These are phyloP conservation scores for Athene cunicularia DNA, from an alignment of 2,113 vertebrate species.

Conservation along the genomic window DNA sequence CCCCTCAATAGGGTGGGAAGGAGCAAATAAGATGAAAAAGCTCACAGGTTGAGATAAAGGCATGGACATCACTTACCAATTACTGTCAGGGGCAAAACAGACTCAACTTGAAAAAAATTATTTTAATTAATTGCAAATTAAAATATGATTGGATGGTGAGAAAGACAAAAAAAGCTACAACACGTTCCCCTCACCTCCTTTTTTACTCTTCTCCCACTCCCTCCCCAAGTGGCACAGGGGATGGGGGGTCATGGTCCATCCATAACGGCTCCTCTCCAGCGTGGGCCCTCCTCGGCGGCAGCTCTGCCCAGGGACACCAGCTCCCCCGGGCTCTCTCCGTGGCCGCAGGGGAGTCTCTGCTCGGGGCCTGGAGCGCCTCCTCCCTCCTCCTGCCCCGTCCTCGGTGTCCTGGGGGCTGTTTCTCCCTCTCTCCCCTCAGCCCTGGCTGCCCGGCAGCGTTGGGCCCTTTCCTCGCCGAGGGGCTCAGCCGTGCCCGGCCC, in stretches of 20 bases:
- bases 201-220: neutral
- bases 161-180: neutral
- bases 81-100: neutral
- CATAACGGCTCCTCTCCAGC: neutral
- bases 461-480: neutral
- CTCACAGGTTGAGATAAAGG: neutral
- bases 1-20: neutral
- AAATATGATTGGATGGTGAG: neutral
- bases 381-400: neutral
- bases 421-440: neutral
- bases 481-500: fast-evolving
- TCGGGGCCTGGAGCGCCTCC: too few relatives aligned
- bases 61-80: neutral
- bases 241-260: fast-evolving
- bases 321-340: neutral
- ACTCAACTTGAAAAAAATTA: neutral
- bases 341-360: neutral
- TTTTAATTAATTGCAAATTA: neutral
- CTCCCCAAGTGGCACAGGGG: fast-evolving
- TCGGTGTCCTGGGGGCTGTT: fast-evolving
- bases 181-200: neutral
- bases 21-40: neutral
- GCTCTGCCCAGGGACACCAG: neutral
- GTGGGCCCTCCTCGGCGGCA: neutral
- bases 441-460: neutral